Conservation (phyloP, 2,888 invertebrate genomes). For the Autographa pulchrina region DNA sequence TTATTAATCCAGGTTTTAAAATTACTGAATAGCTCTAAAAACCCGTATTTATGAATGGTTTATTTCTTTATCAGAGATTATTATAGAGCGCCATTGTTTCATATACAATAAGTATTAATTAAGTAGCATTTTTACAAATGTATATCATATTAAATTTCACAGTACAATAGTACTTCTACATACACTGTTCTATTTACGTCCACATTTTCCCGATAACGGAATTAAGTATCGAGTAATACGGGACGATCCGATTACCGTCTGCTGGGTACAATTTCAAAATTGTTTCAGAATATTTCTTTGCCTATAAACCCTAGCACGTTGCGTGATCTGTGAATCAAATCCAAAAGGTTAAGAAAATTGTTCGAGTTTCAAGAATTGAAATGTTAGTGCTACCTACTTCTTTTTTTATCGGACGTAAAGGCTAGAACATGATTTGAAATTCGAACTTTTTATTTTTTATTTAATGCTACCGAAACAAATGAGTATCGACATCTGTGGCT, state of each 20-base stretch:
- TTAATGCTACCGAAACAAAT: no score
- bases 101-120: neutral
- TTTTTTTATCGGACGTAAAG: neutral
- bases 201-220: constrained; percentile 6
- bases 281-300: constrained; percentile 14
- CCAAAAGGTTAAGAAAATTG: neutral
- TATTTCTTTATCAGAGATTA: no score
- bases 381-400: neutral
- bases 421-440: neutral
- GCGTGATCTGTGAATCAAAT: constrained; percentile 8
- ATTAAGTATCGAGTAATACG: constrained; percentile 7
- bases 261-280: constrained; percentile 12
- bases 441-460: no score
- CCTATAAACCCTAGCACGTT: constrained; percentile 23
- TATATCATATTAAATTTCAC: neutral
- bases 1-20: no score
- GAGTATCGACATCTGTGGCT: no score
- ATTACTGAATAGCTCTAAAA: no score
- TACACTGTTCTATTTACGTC: neutral
- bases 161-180: neutral
- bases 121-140: neutral
- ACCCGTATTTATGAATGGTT: no score
- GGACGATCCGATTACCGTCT: constrained; percentile 2
- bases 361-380: neutral
- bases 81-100: no score